These are phyloP conservation scores for Machaerirhynchus nigripectus DNA, from an alignment of 2,113 vertebrate genomes.

Conservation along the genomic window DNA sequence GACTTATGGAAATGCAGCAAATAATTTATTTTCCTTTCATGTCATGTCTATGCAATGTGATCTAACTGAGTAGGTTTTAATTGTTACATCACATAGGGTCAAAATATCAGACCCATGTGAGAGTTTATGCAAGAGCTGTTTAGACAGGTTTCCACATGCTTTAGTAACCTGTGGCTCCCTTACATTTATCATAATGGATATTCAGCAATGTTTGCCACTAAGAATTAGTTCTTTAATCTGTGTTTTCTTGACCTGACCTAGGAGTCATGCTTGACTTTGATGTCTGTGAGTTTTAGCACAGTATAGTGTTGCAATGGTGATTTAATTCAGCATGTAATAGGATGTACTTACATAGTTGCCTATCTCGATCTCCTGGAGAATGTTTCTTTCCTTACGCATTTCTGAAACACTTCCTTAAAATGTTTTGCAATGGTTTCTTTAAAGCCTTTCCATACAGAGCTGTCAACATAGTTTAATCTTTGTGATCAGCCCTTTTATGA, in stretches of 20 bases:
- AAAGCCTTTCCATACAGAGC: background rate
- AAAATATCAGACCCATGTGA: background rate
- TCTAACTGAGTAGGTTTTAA: background rate
- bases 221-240: constrained; percentile 4
- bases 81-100: background rate
- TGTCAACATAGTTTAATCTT: constrained; percentile 4
- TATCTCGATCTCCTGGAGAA: constrained; percentile 34
- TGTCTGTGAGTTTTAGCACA: background rate
- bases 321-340: constrained; percentile 36
- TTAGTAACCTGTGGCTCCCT: background rate
- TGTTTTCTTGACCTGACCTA: background rate
- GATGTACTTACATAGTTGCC: constrained; percentile 23
- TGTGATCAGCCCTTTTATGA: background rate
- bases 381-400: constrained; percentile 35
- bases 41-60: background rate
- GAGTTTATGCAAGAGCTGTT: background rate
- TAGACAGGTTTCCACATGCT: background rate
- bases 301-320: constrained; percentile 17
- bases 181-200: background rate
- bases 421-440: constrained; percentile 47
- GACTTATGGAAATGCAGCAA: background rate
- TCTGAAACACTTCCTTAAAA: constrained; percentile 39
- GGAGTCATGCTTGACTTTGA: constrained; percentile 6
- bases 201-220: background rate
- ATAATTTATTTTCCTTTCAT: background rate